Base-by-base conservation (phyloP, 2,888 invertebrate species). In the Lasioglossum lativentre region DNA sequence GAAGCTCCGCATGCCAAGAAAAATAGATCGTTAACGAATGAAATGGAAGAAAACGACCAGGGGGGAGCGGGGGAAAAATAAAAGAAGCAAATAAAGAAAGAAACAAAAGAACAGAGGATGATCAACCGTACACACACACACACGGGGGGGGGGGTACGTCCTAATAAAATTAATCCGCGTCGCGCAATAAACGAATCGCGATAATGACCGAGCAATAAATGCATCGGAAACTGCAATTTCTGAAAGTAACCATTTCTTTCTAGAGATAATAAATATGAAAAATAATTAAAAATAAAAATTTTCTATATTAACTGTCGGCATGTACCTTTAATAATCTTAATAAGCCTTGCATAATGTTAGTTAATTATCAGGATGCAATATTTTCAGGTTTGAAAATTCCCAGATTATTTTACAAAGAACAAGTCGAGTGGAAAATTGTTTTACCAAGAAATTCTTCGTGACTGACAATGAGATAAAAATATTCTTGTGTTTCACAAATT, bases 21-120 rank as follows among this genome's bases (percentile, higher is more conserved):
- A 90, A 90, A 90, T 89, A 90, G 90, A 90, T 90, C 84, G 88
- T 90, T 90, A 87, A 90, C 90, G 86, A 87, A 88, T 87, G 82
- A 83, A 84, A 76, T 68, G 34, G 34, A 66, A 63, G 70, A 68
- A 23, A 45, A 38, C 66, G 47, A 74, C 16, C 30, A 27, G 19
- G 52, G 42, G 63, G 34, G 19, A 56, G 23, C 19, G 34, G 56
- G 40, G 30, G 34, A 73, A 66, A 30, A 12, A 47, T 1, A 47
- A 23, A 23, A 30, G 40, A 27, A 38, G 34, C n/a, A 66, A 45
- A 59, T 6, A 56, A 52, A 40, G n/a, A 56, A 40, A n/a, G 40
- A 56, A 30, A 30, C 8, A n/a, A 19, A 34, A 38, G 19, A 19
- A 68, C 2, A 34, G 34, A 66, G 23, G 66, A 66, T 30, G 63